Evolutionary conservation across 1,140 invertebrate genomes (phyloP).

Genomic region (Goniozus legneri): DNA sequence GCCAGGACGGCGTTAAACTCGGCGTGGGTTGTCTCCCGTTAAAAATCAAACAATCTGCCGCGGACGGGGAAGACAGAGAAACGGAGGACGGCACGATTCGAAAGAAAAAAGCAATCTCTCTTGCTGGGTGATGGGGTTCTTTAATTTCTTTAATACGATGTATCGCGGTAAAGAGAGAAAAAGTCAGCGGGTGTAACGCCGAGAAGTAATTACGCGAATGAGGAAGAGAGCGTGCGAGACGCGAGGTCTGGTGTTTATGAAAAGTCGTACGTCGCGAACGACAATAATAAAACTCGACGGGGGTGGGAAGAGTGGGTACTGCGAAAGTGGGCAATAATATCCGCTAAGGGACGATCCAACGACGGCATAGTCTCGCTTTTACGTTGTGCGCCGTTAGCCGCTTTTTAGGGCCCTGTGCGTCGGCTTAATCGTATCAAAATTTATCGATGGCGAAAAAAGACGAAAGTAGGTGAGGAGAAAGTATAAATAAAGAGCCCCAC

Average conservation of each 20-base stretch:
- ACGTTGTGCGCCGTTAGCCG: too few species aligned
- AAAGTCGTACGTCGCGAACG: slow-evolving; percentile 15
- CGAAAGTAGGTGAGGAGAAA: too few species aligned
- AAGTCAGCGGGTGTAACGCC: neutral
- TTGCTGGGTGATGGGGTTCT: neutral
- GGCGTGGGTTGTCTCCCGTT: neutral
- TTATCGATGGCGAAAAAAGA: too few species aligned
- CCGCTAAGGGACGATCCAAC: neutral
- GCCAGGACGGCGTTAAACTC: too few species aligned
- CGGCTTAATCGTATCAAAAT: too few species aligned
- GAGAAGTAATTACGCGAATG: slow-evolving; percentile 23
- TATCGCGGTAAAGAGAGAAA: too few species aligned
- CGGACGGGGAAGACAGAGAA: neutral
- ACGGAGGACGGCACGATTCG: neutral
- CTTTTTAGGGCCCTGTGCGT: too few species aligned
- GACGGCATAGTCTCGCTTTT: too few species aligned
- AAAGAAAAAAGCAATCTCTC: neutral
- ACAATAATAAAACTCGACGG: slow-evolving; percentile 24
- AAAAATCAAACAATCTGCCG: neutral
- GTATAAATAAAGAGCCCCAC: too few species aligned
- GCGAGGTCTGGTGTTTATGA: too few species aligned
- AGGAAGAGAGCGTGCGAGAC: too few species aligned
- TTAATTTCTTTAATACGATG: slow-evolving; percentile 9
- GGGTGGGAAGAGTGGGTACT: too few species aligned
- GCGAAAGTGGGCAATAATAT: slow-evolving; percentile 16